A percentile compares a stretch with the other conserved stretches of the same genome.
Evolutionary conservation across 1,140 invertebrate genomes (phyloP).

Genomic region (Microplitis demolitor): DNA sequence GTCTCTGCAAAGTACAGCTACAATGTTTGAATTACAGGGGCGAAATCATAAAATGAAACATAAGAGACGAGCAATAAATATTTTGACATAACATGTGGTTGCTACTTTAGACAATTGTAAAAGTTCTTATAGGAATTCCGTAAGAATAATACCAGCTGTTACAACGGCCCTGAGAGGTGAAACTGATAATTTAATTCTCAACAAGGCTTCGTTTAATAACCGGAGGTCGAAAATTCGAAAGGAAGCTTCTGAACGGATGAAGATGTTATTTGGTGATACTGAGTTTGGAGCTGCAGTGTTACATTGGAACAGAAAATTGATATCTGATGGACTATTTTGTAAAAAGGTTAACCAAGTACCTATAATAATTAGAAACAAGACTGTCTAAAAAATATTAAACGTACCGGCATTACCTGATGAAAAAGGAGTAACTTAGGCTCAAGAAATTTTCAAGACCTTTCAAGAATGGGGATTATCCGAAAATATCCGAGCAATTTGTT

Average conservation of each 20-base stretch:
- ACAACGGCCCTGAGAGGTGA: slow-evolving; percentile 29
- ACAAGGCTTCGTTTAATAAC: slow-evolving; percentile 36
- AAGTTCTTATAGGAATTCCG: slow-evolving; percentile 34
- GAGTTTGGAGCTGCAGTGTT: slow-evolving; percentile 22
- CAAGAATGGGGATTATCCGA: slow-evolving; percentile 36
- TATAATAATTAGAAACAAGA: slow-evolving; percentile 12
- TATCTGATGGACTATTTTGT: slow-evolving; percentile 16
- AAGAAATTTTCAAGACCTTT: slow-evolving; percentile 24
- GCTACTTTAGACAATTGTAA: slow-evolving; percentile 32
- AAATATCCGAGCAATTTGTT: slow-evolving; percentile 43
- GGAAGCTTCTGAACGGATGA: slow-evolving; percentile 8
- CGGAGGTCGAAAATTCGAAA: slow-evolving; percentile 23
- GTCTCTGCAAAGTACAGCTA: background rate
- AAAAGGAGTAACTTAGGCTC: slow-evolving; percentile 31
- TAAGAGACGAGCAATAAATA: slow-evolving; percentile 33
- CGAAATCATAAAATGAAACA: slow-evolving; percentile 25
- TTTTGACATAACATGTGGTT: slow-evolving; percentile 36
- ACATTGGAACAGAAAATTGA: slow-evolving; percentile 35
- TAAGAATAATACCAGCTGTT: slow-evolving; percentile 29
- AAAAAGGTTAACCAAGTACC: slow-evolving; percentile 23
- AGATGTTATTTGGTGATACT: slow-evolving; percentile 24
- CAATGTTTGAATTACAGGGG: slow-evolving; percentile 5
- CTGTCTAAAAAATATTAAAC: slow-evolving; percentile 28
- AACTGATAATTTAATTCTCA: slow-evolving; percentile 28
- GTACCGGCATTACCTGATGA: slow-evolving; percentile 29